These are phyloP conservation scores for Anagrus nilaparvatae DNA, from an alignment of 1,140 invertebrate species.

Conservation along the genomic window DNA sequence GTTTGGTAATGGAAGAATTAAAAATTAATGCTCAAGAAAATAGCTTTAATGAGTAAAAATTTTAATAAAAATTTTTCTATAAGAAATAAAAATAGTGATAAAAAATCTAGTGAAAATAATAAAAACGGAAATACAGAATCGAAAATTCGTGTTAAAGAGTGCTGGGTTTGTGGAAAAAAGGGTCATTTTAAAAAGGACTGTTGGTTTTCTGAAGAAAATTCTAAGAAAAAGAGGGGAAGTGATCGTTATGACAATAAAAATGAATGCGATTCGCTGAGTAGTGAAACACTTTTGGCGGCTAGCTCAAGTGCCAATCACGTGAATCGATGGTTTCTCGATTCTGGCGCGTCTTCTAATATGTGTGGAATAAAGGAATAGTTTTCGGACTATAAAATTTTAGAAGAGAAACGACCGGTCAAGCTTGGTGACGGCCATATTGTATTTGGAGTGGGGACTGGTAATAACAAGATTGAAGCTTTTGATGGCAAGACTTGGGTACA, in stretches of 20 bases:
- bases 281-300: constrained; percentile 2
- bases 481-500: constrained; percentile 17
- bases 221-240: too few species aligned
- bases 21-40: constrained; percentile 2
- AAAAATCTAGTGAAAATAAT: too few species aligned
- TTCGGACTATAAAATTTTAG: constrained; percentile 3
- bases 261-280: constrained; percentile 1
- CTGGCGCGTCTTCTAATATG: constrained; percentile 22
- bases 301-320: neutral
- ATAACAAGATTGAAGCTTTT: constrained; percentile 23
- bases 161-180: constrained; percentile 6
- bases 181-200: constrained; percentile 12
- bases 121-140: too few species aligned
- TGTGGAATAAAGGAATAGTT: constrained; percentile 15
- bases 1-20: constrained; percentile 12
- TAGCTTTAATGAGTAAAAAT: too few species aligned
- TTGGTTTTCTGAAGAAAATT: too few species aligned
- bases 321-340: constrained; percentile 14
- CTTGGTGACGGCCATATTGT: constrained; percentile 18
- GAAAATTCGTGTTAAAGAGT: neutral
- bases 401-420: constrained; percentile 10
- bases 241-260: constrained; percentile 1
- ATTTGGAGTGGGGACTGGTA: constrained; percentile 19
- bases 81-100: constrained; percentile 2
- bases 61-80: neutral